Evolutionary conservation across 2,888 invertebrate genomes (phyloP).

Genomic region (Nymphalis polychloros): DNA sequence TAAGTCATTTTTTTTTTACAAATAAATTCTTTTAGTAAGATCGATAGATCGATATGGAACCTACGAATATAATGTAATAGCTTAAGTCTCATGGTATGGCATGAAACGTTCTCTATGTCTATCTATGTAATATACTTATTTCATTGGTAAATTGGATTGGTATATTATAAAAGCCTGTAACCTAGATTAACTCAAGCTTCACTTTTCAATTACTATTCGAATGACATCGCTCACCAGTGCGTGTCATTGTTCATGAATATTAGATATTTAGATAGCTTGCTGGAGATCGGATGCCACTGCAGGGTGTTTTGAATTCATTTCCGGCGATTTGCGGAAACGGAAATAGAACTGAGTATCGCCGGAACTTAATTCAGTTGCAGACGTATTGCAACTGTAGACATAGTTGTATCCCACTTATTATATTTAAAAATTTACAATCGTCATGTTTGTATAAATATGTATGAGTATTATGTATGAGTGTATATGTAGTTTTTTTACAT

Average conservation of each 20-base stretch:
- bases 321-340: conserved; percentile 68
- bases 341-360: conserved; percentile 65
- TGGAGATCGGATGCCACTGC: conserved; percentile 59
- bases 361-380: conserved; percentile 59
- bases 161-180: background rate
- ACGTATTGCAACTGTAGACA: conserved; percentile 53
- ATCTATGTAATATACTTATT: too few relatives aligned
- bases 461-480: too few relatives aligned
- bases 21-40: too few relatives aligned
- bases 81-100: too few relatives aligned
- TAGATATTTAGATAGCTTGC: conserved; percentile 47
- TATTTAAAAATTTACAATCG: background rate
- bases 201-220: conserved; percentile 22
- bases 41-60: too few relatives aligned
- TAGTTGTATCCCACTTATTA: conserved; percentile 1
- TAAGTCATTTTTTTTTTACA: too few relatives aligned
- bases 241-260: conserved; percentile 42
- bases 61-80: too few relatives aligned
- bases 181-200: background rate
- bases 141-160: too few relatives aligned
- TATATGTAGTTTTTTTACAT: too few relatives aligned
- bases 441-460: too few relatives aligned
- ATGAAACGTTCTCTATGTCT: too few relatives aligned
- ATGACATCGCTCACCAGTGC: conserved; percentile 37
- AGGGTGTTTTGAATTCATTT: conserved; percentile 76